A percentile compares a stretch with the other conserved stretches of the same genome.
Evolutionary conservation across 2,113 vertebrate genomes (phyloP).

Genomic region (Daubentonia madagascariensis): DNA sequence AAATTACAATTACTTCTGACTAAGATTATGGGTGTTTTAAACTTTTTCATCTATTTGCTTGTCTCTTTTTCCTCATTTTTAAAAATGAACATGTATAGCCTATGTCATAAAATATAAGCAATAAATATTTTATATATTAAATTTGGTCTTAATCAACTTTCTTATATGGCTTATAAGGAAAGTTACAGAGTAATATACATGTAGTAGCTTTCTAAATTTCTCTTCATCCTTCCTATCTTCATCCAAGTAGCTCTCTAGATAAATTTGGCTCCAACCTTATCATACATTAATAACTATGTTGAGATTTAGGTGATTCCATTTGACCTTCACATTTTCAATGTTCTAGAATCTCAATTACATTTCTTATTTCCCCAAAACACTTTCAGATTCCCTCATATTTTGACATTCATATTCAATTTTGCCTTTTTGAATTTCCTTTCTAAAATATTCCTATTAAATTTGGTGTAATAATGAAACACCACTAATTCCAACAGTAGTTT

Average conservation of each 20-base stretch:
- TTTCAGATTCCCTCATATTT: constrained; percentile 30
- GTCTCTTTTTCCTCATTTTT: background rate
- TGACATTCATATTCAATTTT: constrained; percentile 24
- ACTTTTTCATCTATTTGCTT: background rate
- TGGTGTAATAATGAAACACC: background rate
- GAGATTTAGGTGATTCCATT: background rate
- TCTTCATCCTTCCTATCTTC: background rate
- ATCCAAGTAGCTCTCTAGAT: background rate
- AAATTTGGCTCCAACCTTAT: background rate
- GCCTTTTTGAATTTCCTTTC: background rate
- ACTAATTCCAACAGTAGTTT: constrained; percentile 42
- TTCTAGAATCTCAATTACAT: constrained; percentile 11
- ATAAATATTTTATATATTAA: background rate
- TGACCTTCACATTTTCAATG: constrained; percentile 8
- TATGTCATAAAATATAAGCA: background rate
- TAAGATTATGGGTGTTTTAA: background rate
- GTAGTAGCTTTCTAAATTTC: background rate
- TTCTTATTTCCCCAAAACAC: background rate
- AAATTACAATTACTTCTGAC: background rate
- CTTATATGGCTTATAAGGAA: background rate
- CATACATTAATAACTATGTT: background rate
- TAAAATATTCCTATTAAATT: background rate
- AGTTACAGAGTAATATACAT: background rate
- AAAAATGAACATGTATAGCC: background rate
- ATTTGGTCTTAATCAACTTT: background rate